These are phyloP conservation scores for Styela clava DNA, from an alignment of 23 tunicate genomes.

Conservation along the genomic window DNA sequence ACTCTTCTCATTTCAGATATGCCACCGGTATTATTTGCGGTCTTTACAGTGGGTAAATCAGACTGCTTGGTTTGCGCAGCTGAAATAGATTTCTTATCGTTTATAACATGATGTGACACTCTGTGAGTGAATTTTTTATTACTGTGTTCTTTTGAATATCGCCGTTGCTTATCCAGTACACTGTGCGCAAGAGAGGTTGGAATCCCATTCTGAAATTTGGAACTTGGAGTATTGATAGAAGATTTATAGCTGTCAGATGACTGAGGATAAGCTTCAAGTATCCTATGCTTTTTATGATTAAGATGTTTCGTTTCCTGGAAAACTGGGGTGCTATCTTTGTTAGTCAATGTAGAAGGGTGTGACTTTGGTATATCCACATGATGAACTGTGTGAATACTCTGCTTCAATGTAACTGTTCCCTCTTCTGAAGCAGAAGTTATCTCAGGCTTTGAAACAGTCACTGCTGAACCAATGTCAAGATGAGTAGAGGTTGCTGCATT, in stretches of 20 bases:
- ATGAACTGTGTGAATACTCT: slow-evolving; percentile 11
- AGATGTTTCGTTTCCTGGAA: slow-evolving; percentile 7
- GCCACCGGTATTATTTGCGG: not conserved
- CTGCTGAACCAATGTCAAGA: not conserved
- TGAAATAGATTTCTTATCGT: not conserved
- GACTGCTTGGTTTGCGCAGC: not conserved
- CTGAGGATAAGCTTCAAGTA: slow-evolving; percentile 14
- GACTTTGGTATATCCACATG: not conserved
- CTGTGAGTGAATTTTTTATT: not conserved
- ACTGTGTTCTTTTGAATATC: slow-evolving; percentile 27
- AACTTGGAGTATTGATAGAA: not conserved
- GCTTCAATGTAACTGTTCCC: slow-evolving; percentile 8
- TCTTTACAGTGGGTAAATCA: not conserved
- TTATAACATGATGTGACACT: not conserved
- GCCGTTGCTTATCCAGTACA: slow-evolving; percentile 24
- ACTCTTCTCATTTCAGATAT: not conserved
- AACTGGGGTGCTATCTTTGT: not conserved
- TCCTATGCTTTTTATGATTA: slow-evolving; percentile 24
- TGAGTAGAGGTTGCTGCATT: not conserved
- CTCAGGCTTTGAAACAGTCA: not conserved
- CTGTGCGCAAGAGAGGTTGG: slow-evolving; percentile 2
- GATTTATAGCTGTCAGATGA: not conserved
- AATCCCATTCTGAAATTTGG: not conserved
- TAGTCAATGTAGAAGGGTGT: not conserved
- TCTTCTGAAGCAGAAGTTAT: slow-evolving; percentile 1